Base-by-base conservation (phyloP, 2,888 invertebrate species). In the Phortica okadai region DNA sequence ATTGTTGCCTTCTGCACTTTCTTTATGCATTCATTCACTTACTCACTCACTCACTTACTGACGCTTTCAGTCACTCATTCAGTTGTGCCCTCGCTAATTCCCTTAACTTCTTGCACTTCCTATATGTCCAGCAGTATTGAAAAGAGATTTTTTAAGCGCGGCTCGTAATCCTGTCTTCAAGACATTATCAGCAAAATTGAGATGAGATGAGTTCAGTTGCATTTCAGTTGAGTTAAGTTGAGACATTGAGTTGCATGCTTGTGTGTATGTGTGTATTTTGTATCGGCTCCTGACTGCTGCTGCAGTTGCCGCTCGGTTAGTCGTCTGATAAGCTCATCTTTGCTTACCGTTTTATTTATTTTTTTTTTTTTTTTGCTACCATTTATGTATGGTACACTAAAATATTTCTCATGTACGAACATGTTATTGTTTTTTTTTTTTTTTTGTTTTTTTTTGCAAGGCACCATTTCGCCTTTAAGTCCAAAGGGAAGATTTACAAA, bases 141-240 rank as follows among this genome's bases (percentile, higher is more conserved):
- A 56, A 59, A 72, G 42, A 25, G 83, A 86, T 86, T 86, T 86
- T 83, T 86, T 88, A 86, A 88, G 82, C 78, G 87, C 87, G 85
- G 87, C 88, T 87, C 85, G 88, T 88, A 86, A 79, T 88, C 83
- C 88, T 86, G 85, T 86, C 85, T 86, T 88, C 81, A 86, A 86
- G 88, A 87, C 87, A 85, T 86, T 86, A 86, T 86, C 85, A 85
- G 58, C 14, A 45, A 45, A 10, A 25, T 42, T 44, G 33, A 41
- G 44, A 67, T 45, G 10, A 44, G 21, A 21, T 44, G 45, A 45
- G 10, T 69, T 69, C 44, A 69, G 67, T n/a, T 67, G 70, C 7
- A 33, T 33, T 25, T 54, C n/a, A 21, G 33, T 50, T 54, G 69
- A 45, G 50, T 21, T 70, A 10, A 8, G 66, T 33, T 54, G 11